A percentile compares a stretch with the other conserved stretches of the same genome.
These are phyloP conservation scores for Corythoichthys haematopterus DNA, from an alignment of 2,113 vertebrate species.

Conservation along the genomic window DNA sequence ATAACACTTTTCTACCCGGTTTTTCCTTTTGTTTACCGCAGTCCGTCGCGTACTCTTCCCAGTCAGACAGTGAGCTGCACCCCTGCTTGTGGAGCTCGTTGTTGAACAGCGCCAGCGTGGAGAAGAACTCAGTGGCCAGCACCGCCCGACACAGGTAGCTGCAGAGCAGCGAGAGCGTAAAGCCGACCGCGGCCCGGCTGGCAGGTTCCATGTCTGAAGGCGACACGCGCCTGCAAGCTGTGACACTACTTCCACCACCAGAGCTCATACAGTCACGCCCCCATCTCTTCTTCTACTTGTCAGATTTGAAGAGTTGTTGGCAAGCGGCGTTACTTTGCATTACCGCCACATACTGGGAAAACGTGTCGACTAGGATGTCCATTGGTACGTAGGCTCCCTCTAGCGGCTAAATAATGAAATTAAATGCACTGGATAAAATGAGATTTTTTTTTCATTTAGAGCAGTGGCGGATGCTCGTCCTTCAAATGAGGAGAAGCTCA, in stretches of 20 bases:
- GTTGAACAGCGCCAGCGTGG: constrained; percentile 72
- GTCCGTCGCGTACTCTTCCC: constrained; percentile 75
- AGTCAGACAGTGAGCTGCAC: constrained; percentile 73
- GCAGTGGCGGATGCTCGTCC: no score
- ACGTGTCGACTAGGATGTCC: no score
- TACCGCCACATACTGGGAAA: not conserved
- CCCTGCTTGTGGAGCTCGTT: constrained; percentile 73
- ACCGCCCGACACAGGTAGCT: constrained; percentile 35
- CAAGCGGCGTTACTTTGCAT: not conserved
- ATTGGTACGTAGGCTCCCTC: no score
- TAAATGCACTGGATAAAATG: no score
- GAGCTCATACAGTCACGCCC: not conserved
- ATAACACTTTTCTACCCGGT: constrained; percentile 7
- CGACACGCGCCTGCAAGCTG: not conserved
- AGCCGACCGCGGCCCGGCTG: constrained; percentile 61
- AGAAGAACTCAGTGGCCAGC: constrained; percentile 70
- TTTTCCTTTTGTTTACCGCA: constrained; percentile 64
- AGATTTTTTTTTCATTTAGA: no score
- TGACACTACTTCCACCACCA: not conserved
- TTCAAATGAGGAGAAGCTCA: no score
- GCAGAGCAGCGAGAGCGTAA: constrained; percentile 55
- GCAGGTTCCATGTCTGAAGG: constrained; percentile 73
- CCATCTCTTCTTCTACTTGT: not conserved
- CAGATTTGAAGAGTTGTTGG: not conserved
- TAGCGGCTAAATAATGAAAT: no score